phyloP scores from a whole-genome alignment of 1,140 invertebrate species.

The Phthorimaea operculella region DNA sequence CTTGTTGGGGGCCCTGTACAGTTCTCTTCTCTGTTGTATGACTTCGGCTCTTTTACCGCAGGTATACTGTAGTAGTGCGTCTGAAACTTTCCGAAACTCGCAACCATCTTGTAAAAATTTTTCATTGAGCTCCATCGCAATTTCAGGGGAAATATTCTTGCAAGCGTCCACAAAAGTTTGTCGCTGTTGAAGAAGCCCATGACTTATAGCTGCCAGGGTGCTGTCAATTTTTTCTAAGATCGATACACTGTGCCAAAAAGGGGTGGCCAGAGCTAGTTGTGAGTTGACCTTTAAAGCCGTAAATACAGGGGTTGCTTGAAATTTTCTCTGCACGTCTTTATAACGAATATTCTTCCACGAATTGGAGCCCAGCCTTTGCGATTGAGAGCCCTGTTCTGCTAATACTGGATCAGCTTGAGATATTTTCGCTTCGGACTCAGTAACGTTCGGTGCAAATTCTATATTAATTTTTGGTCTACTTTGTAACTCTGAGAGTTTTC shows the following conservation, averaged over 20 bases:
- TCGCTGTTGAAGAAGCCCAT: slow-evolving; percentile 7
- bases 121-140: background rate
- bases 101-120: background rate
- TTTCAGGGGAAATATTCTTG: background rate
- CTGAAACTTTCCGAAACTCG: slow-evolving; percentile 4
- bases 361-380: slow-evolving; percentile 17
- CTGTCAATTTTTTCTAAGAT: slow-evolving; percentile 6
- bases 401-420: background rate
- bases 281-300: slow-evolving; percentile 15
- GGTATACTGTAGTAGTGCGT: slow-evolving; percentile 8
- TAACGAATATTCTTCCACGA: slow-evolving; percentile 27
- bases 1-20: slow-evolving; percentile 2
- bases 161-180: background rate
- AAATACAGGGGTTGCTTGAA: slow-evolving; percentile 25
- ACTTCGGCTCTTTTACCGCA: slow-evolving; percentile 6
- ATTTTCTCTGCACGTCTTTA: slow-evolving; percentile 21
- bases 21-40: slow-evolving; percentile 1
- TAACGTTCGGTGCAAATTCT: slow-evolving; percentile 9
- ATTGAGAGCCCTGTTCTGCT: background rate
- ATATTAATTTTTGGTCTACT: background rate
- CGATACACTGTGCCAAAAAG: background rate
- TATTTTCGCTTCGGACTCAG: background rate
- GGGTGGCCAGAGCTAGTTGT: slow-evolving; percentile 3
- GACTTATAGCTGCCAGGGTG: slow-evolving; percentile 4
- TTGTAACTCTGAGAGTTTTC: background rate